Conservation (phyloP, 1,140 invertebrate genomes). For the Drosophila lacteicornis region DNA sequence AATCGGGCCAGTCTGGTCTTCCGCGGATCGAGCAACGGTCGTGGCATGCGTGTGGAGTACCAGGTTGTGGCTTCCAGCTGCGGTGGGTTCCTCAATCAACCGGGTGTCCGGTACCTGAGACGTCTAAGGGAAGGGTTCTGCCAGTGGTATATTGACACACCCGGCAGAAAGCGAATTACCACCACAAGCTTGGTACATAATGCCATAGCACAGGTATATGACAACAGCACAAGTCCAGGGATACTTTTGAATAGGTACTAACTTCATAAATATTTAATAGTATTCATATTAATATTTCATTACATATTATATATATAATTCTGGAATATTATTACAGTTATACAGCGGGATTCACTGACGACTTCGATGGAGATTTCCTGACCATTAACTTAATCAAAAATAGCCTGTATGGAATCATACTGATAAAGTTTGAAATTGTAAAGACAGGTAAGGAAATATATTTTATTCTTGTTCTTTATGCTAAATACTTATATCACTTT, state of each 20-base stretch:
- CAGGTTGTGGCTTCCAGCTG: constrained; percentile 85
- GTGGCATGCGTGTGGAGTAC: constrained; percentile 88
- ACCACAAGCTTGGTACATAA: fast-evolving
- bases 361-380: constrained; percentile 36
- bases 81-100: constrained; percentile 88
- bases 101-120: fast-evolving
- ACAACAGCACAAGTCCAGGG: constrained; percentile 40
- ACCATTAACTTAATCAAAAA: constrained; percentile 6
- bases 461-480: too few relatives aligned
- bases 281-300: background rate
- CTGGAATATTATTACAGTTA: background rate
- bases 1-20: constrained; percentile 90
- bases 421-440: background rate
- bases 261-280: too few relatives aligned
- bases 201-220: constrained; percentile 7
- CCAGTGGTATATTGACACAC: constrained; percentile 89
- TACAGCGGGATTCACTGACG: background rate
- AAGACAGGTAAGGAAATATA: constrained; percentile 12
- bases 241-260: constrained; percentile 18
- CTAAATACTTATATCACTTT: too few relatives aligned
- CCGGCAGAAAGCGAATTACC: constrained; percentile 40
- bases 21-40: constrained; percentile 86
- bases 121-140: constrained; percentile 83
- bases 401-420: fast-evolving
- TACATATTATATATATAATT: too few relatives aligned